These are phyloP conservation scores for Drosophila grimshawi DNA, from an alignment of 1,140 invertebrate species.

Conservation along the genomic window DNA sequence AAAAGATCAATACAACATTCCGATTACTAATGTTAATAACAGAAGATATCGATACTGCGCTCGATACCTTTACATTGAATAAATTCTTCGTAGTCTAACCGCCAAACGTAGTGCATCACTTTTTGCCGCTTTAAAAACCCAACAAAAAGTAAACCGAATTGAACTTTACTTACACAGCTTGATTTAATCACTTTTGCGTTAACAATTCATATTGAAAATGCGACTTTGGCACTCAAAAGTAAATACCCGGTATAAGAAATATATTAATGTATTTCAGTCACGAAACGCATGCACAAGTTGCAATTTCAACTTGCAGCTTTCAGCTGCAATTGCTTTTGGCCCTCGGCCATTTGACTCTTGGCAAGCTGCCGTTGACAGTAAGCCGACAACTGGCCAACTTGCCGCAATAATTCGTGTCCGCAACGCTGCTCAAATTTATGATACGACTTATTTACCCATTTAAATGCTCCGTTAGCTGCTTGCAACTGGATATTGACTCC, in stretches of 20 bases:
- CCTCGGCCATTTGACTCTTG: not conserved
- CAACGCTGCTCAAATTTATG: constrained; percentile 41
- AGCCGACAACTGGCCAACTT: constrained; percentile 4
- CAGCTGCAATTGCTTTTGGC: not conserved
- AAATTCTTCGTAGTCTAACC: too few relatives aligned
- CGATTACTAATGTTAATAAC: too few relatives aligned
- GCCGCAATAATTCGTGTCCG: constrained; percentile 30
- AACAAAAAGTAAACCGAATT: not conserved
- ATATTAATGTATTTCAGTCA: not conserved
- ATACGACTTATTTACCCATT: constrained; percentile 72
- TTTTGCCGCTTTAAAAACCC: too few relatives aligned
- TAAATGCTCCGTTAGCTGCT: constrained; percentile 45
- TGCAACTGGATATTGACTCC: constrained; percentile 1
- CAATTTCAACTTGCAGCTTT: not conserved
- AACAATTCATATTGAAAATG: constrained; percentile 41
- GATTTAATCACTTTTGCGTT: constrained; percentile 57
- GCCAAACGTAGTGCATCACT: too few relatives aligned
- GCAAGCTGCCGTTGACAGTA: constrained; percentile 6
- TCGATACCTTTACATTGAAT: too few relatives aligned
- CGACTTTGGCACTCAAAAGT: constrained; percentile 31
- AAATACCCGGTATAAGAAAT: too few relatives aligned
- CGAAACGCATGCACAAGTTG: not conserved
- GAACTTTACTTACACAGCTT: constrained; percentile 21
- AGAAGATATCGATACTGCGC: too few relatives aligned
- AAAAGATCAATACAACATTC: too few relatives aligned